Base-by-base conservation (phyloP, 2,797 vertebrate species). In the Clarias laeviceps region DNA sequence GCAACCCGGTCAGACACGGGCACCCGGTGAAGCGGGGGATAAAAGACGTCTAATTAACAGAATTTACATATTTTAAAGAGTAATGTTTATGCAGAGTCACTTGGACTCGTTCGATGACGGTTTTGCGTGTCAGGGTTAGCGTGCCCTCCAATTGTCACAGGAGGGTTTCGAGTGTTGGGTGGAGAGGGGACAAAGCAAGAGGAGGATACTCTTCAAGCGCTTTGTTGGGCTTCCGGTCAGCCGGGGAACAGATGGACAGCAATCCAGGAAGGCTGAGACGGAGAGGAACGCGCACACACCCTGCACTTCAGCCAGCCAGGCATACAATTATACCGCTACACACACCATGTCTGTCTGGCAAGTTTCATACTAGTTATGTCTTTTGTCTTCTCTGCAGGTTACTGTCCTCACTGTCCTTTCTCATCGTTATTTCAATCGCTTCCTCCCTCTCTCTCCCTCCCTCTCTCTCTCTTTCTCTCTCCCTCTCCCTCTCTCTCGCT, bases 161-260 rank as follows among this genome's bases (percentile, higher is more conserved):
- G 37, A 24, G 70, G 18, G 12, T 65, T 32, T 76, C 7, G 59
- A 79, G 82, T 73, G 82, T 64, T 8, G 34, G 22, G 70, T 57
- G 32, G n/a, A 59, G 45, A 57, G n/a, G 14, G n/a, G 77, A 32
- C 68, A 69, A 17, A 78, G 76, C 78, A 61, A 70, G 56, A 27
- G 79, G n/a, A 27, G 79, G 62, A n/a, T 1, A 24, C n/a, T 83
- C 81, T 83, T 85, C 59, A 80, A 78, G 73, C 24, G 45, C 34
- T 24, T 73, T 54, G 80, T 87, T 84, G 78, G 84, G 73, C 69
- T 80, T 82, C 73, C 82, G 85, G 61, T 77, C 77, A 86, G 72
- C 83, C 81, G 12, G 82, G 82, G 80, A 88, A 87, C 89, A 90
- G 89, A 90, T 88, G 89, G 89, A 85, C 76, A 83, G 62, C 69